Conservation (phyloP, 2,888 invertebrate genomes). For the Polydesmus complanatus region DNA sequence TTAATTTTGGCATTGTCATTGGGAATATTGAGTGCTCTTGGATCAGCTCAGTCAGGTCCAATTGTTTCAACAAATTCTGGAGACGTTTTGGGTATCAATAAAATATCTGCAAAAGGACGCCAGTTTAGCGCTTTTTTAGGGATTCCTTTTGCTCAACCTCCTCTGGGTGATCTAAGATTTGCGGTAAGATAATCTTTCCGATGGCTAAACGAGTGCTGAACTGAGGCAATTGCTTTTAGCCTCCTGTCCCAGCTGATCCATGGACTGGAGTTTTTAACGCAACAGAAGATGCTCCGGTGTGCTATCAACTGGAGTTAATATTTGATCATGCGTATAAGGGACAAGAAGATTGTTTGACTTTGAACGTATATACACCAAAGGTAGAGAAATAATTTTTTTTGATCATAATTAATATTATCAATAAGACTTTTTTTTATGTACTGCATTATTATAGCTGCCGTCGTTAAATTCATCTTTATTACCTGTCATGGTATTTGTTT, state of each 20-base stretch:
- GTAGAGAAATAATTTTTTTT: background rate
- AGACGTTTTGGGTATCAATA: background rate
- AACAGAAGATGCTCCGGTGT: background rate
- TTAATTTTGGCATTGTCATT: too few relatives aligned
- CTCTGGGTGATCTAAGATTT: background rate
- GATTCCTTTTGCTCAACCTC: background rate
- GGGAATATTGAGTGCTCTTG: too few relatives aligned
- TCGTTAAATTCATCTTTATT: background rate
- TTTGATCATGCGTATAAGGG: background rate
- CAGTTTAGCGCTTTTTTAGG: background rate
- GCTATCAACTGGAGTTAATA: background rate
- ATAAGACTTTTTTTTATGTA: background rate
- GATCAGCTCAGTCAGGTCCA: background rate
- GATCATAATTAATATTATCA: background rate
- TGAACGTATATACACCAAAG: constrained; percentile 1
- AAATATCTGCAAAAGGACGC: background rate
- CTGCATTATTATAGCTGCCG: background rate
- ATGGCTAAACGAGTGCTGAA: background rate
- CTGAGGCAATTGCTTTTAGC: background rate
- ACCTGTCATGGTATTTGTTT: constrained; percentile 1
- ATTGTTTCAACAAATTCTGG: background rate
- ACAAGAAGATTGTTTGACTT: constrained; percentile 3
- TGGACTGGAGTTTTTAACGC: constrained; percentile 3
- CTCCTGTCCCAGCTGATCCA: background rate
- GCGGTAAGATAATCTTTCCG: background rate